A percentile compares a stretch with the other conserved stretches of the same genome.
phyloP scores from a whole-genome alignment of 2,797 vertebrate species.

The Rhinichthys osculus region DNA sequence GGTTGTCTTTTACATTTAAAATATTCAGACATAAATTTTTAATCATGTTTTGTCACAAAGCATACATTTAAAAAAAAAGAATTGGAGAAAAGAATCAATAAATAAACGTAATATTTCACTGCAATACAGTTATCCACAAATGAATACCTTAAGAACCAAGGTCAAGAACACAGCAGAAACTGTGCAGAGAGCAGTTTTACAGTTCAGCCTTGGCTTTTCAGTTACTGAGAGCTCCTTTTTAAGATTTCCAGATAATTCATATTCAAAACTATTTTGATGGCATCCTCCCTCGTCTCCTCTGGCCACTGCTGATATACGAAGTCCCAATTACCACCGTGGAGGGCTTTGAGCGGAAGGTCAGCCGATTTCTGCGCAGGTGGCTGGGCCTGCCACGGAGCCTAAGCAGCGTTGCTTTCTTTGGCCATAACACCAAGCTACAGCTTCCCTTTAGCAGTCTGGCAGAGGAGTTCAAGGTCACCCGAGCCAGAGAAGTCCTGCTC shows the following conservation, averaged over 20 bases:
- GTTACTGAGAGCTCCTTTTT: background rate
- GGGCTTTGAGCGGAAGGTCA: no score
- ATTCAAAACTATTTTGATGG: constrained; percentile 6
- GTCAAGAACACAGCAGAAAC: constrained; percentile 2
- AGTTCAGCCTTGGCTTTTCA: background rate
- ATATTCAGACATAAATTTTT: background rate
- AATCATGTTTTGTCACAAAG: background rate
- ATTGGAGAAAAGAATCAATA: background rate
- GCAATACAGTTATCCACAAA: background rate
- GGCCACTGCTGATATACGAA: no score
- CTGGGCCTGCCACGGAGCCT: no score
- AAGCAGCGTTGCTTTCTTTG: no score
- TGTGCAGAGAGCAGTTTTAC: background rate
- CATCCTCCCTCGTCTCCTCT: no score
- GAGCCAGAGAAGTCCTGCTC: no score
- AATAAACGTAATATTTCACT: constrained; percentile 7
- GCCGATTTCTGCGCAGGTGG: no score
- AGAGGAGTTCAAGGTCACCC: no score
- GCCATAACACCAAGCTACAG: no score
- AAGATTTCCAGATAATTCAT: constrained; percentile 16
- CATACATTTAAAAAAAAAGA: background rate
- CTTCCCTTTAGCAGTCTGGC: no score
- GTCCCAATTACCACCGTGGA: no score
- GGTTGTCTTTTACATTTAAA: background rate
- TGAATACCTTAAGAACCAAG: background rate